These are phyloP conservation scores for Gallinago jamesoni DNA, from an alignment of 2,113 vertebrate genomes.

Conservation along the genomic window DNA sequence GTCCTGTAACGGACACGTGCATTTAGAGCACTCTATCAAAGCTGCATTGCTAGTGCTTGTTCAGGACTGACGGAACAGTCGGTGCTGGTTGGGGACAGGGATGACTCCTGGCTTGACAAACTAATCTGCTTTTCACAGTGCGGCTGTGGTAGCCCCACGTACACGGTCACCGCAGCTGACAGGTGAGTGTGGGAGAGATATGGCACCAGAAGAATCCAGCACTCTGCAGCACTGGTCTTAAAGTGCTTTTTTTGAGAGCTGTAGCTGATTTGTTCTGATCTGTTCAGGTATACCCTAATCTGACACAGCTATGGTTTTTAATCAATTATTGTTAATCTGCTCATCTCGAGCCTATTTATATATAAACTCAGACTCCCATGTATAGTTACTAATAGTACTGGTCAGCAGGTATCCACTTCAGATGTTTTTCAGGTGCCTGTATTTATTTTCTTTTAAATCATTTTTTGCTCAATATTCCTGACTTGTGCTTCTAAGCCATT, in stretches of 20 bases:
- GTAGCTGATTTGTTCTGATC: neutral
- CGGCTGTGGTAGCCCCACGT: neutral
- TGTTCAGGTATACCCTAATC: neutral
- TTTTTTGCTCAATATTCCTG: neutral
- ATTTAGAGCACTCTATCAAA: neutral
- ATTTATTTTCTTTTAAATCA: neutral
- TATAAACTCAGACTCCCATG: neutral
- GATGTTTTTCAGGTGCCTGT: neutral
- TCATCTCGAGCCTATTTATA: neutral
- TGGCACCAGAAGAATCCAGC: neutral
- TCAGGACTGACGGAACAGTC: constrained; percentile 8
- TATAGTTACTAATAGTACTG: neutral
- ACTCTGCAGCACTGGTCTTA: neutral
- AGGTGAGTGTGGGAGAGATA: neutral
- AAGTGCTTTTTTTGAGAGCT: neutral
- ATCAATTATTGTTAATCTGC: neutral
- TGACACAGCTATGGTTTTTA: neutral
- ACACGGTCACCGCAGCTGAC: neutral
- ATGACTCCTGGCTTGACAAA: neutral
- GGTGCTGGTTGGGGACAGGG: neutral
- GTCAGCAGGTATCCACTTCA: neutral
- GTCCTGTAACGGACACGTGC: neutral
- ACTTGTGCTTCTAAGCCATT: neutral
- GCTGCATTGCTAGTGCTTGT: neutral
- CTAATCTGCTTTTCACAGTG: neutral